A percentile compares a stretch with the other conserved stretches of the same genome.
Evolutionary conservation across 1,140 invertebrate genomes (phyloP).

Genomic region (Aphidius gifuensis): DNA sequence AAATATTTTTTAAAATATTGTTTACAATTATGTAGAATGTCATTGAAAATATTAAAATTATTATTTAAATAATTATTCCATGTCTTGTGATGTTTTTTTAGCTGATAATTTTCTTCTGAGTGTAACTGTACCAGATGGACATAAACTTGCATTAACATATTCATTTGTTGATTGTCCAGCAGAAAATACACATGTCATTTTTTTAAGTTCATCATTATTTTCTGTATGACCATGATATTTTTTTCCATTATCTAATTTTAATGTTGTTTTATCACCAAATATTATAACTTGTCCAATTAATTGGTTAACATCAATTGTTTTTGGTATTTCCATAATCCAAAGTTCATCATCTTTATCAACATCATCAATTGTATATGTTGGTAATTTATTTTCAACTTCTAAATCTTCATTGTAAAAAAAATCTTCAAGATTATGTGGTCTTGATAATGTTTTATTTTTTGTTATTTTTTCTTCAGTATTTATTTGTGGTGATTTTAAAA

Average conservation of each 20-base stretch:
- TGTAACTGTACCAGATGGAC: conserved; percentile 31
- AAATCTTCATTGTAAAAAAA: conserved; percentile 1
- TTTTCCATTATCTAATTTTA: conserved; percentile 35
- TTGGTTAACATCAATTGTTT: conserved; percentile 35
- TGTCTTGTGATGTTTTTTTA: conserved; percentile 21
- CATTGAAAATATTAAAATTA: conserved; percentile 34
- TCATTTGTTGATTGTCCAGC: conserved; percentile 22
- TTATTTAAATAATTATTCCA: conserved; percentile 10
- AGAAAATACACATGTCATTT: conserved; percentile 37
- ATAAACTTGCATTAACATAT: conserved; percentile 40
- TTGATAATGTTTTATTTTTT: background rate
- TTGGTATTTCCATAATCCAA: conserved; percentile 42
- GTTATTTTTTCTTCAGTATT: background rate
- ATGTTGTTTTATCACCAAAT: conserved; percentile 38
- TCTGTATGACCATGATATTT: conserved; percentile 29
- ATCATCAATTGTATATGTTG: conserved; percentile 34
- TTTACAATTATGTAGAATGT: conserved; percentile 38
- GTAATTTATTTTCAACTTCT: conserved; percentile 18
- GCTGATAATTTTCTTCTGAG: conserved; percentile 38
- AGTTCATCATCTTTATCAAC: conserved; percentile 38
- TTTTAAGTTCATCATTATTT: conserved; percentile 21
- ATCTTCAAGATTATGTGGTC: conserved; percentile 9
- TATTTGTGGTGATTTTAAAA: background rate
- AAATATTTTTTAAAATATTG: background rate
- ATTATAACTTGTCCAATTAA: conserved; percentile 33